phyloP scores from a whole-genome alignment of 2,888 invertebrate species.

The Schizotus pectinicornis region DNA sequence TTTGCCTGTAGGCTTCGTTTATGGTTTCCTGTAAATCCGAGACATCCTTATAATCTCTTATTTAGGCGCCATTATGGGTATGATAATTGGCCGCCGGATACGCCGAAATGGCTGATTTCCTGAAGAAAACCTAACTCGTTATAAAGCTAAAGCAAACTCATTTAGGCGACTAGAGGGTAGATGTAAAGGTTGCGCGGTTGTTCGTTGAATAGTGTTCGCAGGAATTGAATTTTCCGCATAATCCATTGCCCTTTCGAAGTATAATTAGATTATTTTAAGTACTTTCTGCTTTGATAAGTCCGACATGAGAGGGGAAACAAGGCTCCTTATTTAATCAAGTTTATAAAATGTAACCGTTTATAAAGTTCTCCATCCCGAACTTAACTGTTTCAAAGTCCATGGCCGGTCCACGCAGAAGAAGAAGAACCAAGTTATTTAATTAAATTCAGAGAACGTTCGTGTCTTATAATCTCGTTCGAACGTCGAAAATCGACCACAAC shows the following conservation, averaged over 20 bases:
- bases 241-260: slow-evolving; percentile 28
- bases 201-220: not conserved
- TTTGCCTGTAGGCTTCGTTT: no score
- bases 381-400: slow-evolving; percentile 29
- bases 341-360: slow-evolving; percentile 39
- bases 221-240: slow-evolving; percentile 34
- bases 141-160: no score
- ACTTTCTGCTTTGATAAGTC: slow-evolving; percentile 41
- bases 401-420: no score
- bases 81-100: no score
- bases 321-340: slow-evolving; percentile 39
- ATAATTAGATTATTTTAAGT: slow-evolving; percentile 40
- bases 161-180: not conserved
- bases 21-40: no score
- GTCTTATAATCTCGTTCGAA: slow-evolving; percentile 29
- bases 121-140: no score
- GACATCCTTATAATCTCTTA: no score
- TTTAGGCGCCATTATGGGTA: no score
- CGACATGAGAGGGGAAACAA: slow-evolving; percentile 36
- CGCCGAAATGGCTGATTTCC: no score
- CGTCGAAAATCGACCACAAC: slow-evolving; percentile 31
- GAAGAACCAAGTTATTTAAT: slow-evolving; percentile 40
- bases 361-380: slow-evolving; percentile 29
- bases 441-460: slow-evolving; percentile 34
- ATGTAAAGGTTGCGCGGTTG: not conserved